Evolutionary conservation across 2,888 invertebrate genomes (phyloP).

Genomic region (Ametastegia equiseti): DNA sequence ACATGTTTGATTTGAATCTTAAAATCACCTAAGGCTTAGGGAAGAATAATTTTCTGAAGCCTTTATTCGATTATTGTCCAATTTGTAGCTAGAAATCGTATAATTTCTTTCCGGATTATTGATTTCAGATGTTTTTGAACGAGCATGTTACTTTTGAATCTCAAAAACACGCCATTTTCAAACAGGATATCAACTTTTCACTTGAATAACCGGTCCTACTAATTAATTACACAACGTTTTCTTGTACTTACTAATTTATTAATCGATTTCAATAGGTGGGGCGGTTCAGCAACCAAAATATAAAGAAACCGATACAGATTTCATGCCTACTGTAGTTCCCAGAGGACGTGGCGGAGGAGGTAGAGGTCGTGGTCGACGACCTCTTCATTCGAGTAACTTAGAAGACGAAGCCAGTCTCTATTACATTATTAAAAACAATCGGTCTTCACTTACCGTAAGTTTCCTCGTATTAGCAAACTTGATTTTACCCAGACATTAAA

Average conservation of each 20-base stretch:
- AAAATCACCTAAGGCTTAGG: no score
- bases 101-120: no score
- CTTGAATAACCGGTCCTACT: neutral
- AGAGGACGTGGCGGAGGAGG: constrained; percentile 76
- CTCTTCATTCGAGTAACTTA: constrained; percentile 64
- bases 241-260: neutral
- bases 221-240: neutral
- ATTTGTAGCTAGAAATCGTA: no score
- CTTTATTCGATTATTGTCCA: no score
- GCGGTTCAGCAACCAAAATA: constrained; percentile 72
- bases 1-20: no score
- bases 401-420: constrained; percentile 93
- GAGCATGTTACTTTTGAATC: no score
- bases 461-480: neutral
- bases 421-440: constrained; percentile 89
- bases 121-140: no score
- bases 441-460: constrained; percentile 86
- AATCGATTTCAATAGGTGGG: constrained; percentile 59
- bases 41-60: neutral
- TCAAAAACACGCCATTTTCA: no score
- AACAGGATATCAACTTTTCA: no score
- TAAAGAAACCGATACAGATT: constrained; percentile 72
- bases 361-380: constrained; percentile 74
- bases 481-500: neutral
- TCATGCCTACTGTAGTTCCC: constrained; percentile 61